A percentile compares a stretch with the other conserved stretches of the same genome.
These are phyloP conservation scores for Charina bottae DNA, from an alignment of 2,113 vertebrate species.

Conservation along the genomic window DNA sequence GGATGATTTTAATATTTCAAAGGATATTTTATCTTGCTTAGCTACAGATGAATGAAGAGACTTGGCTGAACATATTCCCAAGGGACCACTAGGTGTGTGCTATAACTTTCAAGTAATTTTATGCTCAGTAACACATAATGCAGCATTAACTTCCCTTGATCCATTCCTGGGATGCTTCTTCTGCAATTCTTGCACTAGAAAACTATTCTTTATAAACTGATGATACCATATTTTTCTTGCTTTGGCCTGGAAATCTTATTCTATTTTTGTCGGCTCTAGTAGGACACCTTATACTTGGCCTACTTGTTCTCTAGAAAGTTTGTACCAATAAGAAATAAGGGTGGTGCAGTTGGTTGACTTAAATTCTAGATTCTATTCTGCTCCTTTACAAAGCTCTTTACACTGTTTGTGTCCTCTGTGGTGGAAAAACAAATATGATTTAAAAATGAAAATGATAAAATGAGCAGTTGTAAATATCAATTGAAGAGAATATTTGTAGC, in stretches of 20 bases:
- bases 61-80: constrained; percentile 41
- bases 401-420: not conserved
- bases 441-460: not conserved
- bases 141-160: constrained; percentile 47
- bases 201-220: constrained; percentile 35
- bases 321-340: not conserved
- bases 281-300: constrained; percentile 12
- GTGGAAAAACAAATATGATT: not conserved
- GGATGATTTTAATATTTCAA: constrained; percentile 56
- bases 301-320: not conserved
- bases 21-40: constrained; percentile 39
- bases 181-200: constrained; percentile 30
- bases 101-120: constrained; percentile 54
- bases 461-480: not conserved
- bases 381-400: not conserved
- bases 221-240: constrained; percentile 39
- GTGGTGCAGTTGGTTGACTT: not conserved
- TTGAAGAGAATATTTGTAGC: no score
- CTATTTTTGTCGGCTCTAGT: constrained; percentile 19
- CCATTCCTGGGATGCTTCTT: constrained; percentile 42
- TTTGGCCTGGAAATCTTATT: constrained; percentile 2
- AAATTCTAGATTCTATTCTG: not conserved
- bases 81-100: constrained; percentile 32
- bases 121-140: constrained; percentile 29
- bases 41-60: constrained; percentile 47